Evolutionary conservation across 2,113 vertebrate species (phyloP).

Genomic region (Calyptomena viridis): DNA sequence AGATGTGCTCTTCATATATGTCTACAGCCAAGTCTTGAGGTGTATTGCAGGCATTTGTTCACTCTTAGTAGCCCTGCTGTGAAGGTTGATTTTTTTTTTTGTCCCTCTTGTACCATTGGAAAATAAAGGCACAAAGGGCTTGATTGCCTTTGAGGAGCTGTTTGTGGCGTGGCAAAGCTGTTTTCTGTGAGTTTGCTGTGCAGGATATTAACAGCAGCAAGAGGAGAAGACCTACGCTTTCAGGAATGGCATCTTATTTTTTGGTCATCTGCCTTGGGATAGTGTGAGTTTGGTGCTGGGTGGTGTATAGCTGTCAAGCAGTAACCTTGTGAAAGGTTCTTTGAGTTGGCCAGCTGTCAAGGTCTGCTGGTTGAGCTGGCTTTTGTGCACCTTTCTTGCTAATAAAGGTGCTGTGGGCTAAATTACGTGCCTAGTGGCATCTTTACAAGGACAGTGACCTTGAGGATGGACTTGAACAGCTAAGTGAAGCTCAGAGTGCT

Average conservation of each 20-base stretch:
- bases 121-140: background rate
- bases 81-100: background rate
- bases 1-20: background rate
- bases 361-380: background rate
- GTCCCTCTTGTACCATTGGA: background rate
- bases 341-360: background rate
- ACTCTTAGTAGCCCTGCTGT: background rate
- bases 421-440: background rate
- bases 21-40: background rate
- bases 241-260: background rate
- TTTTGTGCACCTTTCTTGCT: background rate
- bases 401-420: background rate
- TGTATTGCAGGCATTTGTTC: background rate
- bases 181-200: background rate
- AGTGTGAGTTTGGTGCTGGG: background rate
- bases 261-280: background rate
- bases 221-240: background rate
- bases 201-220: background rate
- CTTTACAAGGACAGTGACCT: background rate
- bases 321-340: background rate
- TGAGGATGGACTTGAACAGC: background rate
- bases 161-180: background rate
- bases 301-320: background rate
- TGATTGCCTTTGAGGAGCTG: background rate
- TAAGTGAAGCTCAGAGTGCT: background rate